A percentile compares a stretch with the other conserved stretches of the same genome.
Conservation (phyloP, 2,113 vertebrate species). For the Thamnaconus septentrionalis region DNA sequence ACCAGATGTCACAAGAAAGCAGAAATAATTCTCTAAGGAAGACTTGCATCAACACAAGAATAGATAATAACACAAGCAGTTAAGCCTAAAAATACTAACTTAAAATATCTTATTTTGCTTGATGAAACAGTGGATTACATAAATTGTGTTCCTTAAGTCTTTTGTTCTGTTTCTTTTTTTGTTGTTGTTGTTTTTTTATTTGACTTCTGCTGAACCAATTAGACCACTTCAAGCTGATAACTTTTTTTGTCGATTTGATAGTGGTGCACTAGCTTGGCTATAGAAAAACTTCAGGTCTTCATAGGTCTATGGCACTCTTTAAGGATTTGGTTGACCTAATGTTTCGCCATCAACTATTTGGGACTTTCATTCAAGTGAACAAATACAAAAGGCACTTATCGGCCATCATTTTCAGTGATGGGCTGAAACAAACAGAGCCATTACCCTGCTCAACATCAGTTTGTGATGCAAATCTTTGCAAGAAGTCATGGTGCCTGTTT, state of each 20-base stretch:
- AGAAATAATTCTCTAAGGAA: conserved; percentile 82
- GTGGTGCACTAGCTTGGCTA: conserved; percentile 20
- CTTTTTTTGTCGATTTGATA: conserved; percentile 14
- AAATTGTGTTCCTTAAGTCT: not conserved
- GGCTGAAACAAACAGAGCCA: conserved; percentile 59
- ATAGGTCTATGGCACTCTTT: conserved; percentile 75
- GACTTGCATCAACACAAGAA: conserved; percentile 57
- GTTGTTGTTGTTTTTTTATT: not conserved
- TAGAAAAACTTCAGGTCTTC: conserved; percentile 63
- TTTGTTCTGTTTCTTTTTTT: too few relatives aligned
- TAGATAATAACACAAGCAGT: conserved; percentile 34
- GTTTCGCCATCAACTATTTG: conserved; percentile 61
- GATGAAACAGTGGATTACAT: conserved; percentile 22
- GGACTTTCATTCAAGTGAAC: conserved; percentile 61
- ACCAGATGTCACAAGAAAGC: conserved; percentile 78
- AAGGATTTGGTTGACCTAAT: conserved; percentile 67
- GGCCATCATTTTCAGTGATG: conserved; percentile 68
- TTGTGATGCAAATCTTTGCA: conserved; percentile 59
- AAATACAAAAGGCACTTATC: conserved; percentile 80
- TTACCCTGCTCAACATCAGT: conserved; percentile 60
- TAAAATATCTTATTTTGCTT: conserved; percentile 31
- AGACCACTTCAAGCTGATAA: conserved; percentile 21
- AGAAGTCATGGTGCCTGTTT: conserved; percentile 55
- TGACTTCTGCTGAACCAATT: conserved; percentile 19
- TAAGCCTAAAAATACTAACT: conserved; percentile 12